These are phyloP conservation scores for Dynastes grantii DNA, from an alignment of 2,888 invertebrate genomes.

Conservation along the genomic window DNA sequence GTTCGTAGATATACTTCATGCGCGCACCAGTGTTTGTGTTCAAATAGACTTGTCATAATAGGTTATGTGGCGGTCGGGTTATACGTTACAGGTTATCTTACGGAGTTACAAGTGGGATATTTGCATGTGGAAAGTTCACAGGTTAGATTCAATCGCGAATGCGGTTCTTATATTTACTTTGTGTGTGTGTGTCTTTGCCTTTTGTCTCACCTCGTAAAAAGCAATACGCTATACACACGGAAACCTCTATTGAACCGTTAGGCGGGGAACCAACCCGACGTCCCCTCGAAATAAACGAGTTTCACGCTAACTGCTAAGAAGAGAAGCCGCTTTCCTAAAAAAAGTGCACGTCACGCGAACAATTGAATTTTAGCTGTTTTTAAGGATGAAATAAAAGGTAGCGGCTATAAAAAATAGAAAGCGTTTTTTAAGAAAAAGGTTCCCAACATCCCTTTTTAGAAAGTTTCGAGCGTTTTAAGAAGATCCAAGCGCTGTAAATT, in stretches of 20 bases:
- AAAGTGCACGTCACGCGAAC: conserved; percentile 33
- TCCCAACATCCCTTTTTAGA: neutral
- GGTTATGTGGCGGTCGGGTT: conserved; percentile 63
- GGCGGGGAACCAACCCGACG: conserved; percentile 5
- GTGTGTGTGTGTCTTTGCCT: conserved; percentile 52
- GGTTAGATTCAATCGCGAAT: conserved; percentile 65
- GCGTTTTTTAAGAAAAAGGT: conserved; percentile 9
- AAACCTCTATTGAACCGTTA: conserved; percentile 48
- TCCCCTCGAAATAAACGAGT: conserved; percentile 20
- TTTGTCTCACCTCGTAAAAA: conserved; percentile 57
- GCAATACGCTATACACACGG: conserved; percentile 40
- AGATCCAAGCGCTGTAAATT: conserved; percentile 59
- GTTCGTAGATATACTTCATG: too few species aligned
- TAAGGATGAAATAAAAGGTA: conserved; percentile 23
- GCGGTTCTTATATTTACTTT: conserved; percentile 55
- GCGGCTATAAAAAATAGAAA: conserved; percentile 38
- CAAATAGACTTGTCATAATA: conserved; percentile 68
- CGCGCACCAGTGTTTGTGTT: conserved; percentile 46
- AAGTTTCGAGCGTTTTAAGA: conserved; percentile 11
- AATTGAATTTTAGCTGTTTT: conserved; percentile 31
- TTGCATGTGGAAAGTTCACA: conserved; percentile 68
- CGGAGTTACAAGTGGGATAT: conserved; percentile 66
- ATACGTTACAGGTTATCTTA: conserved; percentile 66
- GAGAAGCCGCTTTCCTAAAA: conserved; percentile 5
- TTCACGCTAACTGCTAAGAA: conserved; percentile 11